Evolutionary conservation across 2,113 vertebrate genomes (phyloP).

Genomic region (Rhabdomys dilectus): DNA sequence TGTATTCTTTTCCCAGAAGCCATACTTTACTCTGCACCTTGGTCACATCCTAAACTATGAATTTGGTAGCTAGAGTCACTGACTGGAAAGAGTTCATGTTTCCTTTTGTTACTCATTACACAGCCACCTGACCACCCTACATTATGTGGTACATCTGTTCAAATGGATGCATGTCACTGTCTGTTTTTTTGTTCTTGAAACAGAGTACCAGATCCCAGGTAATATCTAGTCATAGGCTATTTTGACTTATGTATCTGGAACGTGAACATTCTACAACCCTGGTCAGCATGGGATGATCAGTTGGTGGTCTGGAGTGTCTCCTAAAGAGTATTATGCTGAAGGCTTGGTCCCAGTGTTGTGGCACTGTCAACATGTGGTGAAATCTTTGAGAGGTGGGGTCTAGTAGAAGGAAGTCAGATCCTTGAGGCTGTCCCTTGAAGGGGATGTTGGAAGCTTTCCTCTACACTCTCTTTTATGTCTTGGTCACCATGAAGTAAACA

Average conservation of each 20-base stretch:
- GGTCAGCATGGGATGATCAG: no score
- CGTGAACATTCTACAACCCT: no score
- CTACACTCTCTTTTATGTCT: neutral
- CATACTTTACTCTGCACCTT: neutral
- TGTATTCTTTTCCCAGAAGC: neutral
- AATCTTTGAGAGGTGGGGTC: neutral
- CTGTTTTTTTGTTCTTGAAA: no score
- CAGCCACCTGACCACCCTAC: no score
- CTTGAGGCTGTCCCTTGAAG: neutral
- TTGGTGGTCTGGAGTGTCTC: neutral
- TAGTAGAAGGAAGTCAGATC: neutral
- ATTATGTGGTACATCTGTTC: no score
- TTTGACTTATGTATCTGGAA: no score
- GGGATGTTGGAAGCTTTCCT: no score
- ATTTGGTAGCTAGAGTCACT: neutral
- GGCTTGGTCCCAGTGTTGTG: neutral
- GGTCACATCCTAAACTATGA: neutral
- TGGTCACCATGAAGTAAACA: neutral
- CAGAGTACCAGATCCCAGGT: no score
- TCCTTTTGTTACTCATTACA: no score
- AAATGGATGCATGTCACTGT: no score
- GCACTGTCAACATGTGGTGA: neutral
- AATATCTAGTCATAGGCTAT: no score
- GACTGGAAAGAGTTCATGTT: no score
- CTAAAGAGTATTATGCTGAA: neutral